These are phyloP conservation scores for Mola mola DNA, from an alignment of 2,113 vertebrate genomes.

Conservation along the genomic window DNA sequence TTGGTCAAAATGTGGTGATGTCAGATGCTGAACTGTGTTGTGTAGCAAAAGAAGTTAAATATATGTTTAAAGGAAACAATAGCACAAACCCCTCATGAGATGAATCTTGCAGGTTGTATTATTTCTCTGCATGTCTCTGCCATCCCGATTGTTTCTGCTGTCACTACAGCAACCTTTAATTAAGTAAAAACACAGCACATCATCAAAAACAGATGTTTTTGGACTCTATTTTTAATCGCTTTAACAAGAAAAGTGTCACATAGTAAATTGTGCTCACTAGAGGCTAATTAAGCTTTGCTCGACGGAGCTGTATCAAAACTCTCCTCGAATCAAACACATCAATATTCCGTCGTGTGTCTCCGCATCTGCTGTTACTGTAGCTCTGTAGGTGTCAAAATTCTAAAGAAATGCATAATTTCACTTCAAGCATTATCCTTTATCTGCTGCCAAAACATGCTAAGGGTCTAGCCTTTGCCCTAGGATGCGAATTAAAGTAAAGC, in stretches of 20 bases:
- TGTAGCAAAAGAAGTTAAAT: too few species aligned
- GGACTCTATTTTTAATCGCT: constrained; percentile 29
- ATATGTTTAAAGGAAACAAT: too few species aligned
- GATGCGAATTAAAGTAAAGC: constrained; percentile 42
- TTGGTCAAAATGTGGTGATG: neutral
- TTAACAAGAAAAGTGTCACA: constrained; percentile 31
- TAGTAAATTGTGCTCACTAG: constrained; percentile 26
- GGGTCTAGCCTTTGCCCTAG: constrained; percentile 38
- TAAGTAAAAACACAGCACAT: constrained; percentile 10
- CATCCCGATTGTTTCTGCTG: neutral
- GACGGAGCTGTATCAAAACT: constrained; percentile 39
- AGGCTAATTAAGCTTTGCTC: constrained; percentile 56
- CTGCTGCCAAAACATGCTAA: constrained; percentile 26
- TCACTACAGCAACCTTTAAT: neutral
- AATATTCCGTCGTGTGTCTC: constrained; percentile 46
- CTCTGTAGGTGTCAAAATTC: constrained; percentile 43
- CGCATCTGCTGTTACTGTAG: constrained; percentile 29
- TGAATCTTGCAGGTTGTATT: neutral
- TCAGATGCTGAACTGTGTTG: too few species aligned
- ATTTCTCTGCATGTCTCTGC: neutral
- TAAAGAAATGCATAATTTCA: constrained; percentile 46
- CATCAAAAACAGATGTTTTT: constrained; percentile 14
- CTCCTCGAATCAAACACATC: constrained; percentile 26
- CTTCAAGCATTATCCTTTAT: constrained; percentile 43
- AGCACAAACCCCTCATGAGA: too few species aligned